Evolutionary conservation across 1,140 invertebrate genomes (phyloP), one percentile per base, ranked within the genome.

Genomic region (Drosophila chauvacae): DNA sequence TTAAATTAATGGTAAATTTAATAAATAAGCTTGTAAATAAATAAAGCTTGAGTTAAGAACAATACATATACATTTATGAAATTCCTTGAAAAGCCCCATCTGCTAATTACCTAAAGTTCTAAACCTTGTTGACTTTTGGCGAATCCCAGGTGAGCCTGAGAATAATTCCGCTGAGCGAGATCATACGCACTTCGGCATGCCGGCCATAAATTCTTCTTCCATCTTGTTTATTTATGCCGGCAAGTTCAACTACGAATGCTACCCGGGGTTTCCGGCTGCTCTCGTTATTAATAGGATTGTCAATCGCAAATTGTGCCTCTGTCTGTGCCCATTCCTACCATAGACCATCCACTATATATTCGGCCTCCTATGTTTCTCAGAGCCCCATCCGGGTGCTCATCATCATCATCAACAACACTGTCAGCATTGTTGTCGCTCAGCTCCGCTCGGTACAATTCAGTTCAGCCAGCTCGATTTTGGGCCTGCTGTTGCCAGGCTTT

Each of bases 251-350:
- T 80, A 70, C 51, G 59, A 55, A 61, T 77, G 81, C 61, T 62
- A 57, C 45, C 64, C 37, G 44, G 44, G 28, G 63, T 59, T 58
- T 70, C 41, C 48, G 47, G 63, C 59, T 69, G 53, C 65, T 73
- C 80, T 88, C 64, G 77, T 90, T 84, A 90, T 90, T 90, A 90
- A 90, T 90, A 90, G 85, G 75, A 90, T 90, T 90, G 85, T 90
- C 85, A 90, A 90, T 90, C 86, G 85, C 85, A 90, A 90, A 90
- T 90, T 88, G 77, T 77, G 80, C 71, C 68, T 64, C 51, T 58
- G 68, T 59, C 53, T 86, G 64, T 23, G 44, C 47, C 44, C 56
- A 44, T 41, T 39, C 44, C 37, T 18, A 13, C 50, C 23, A 16
- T 44, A 26, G 18, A 55, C 14, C 33, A 13, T 55, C 53, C 39